phyloP scores from a whole-genome alignment of 1,140 invertebrate genomes.

The Idris sp. region DNA sequence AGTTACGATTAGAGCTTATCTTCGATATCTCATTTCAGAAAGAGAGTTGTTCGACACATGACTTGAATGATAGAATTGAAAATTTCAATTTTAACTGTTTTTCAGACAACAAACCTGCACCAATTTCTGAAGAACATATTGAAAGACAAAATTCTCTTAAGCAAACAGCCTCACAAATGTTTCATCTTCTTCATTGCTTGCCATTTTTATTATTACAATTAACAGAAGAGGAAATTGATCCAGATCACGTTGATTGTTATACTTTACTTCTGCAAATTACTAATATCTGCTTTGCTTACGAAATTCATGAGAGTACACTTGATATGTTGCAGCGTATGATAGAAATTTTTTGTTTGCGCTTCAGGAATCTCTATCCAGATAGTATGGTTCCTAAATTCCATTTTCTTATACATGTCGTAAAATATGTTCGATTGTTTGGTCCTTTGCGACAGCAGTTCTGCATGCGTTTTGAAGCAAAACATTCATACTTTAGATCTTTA shows the following conservation, averaged over 20 bases:
- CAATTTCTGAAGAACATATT: constrained; percentile 34
- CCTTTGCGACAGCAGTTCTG: constrained; percentile 2
- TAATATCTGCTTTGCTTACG: constrained; percentile 49
- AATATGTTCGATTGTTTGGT: constrained; percentile 2
- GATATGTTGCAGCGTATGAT: constrained; percentile 40
- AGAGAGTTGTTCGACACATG: constrained; percentile 17
- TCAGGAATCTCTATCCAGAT: constrained; percentile 7
- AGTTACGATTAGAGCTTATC: constrained; percentile 14
- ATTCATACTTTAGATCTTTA: constrained; percentile 1
- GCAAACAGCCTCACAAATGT: constrained; percentile 52
- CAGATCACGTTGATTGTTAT: constrained; percentile 6
- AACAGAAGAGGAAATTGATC: not conserved
- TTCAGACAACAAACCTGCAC: constrained; percentile 27
- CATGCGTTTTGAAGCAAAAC: not conserved
- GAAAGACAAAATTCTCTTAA: constrained; percentile 12
- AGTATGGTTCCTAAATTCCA: not conserved
- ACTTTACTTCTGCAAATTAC: constrained; percentile 44
- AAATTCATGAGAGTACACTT: constrained; percentile 30
- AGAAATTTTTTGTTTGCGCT: constrained; percentile 23
- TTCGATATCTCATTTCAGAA: constrained; percentile 23
- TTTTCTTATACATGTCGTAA: constrained; percentile 9
- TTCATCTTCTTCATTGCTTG: constrained; percentile 38
- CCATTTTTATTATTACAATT: constrained; percentile 33
- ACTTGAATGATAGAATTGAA: constrained; percentile 34
- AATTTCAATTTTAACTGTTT: constrained; percentile 45